Conservation (phyloP, 2,888 invertebrate species). For the Perizoma flavofasciatum region DNA sequence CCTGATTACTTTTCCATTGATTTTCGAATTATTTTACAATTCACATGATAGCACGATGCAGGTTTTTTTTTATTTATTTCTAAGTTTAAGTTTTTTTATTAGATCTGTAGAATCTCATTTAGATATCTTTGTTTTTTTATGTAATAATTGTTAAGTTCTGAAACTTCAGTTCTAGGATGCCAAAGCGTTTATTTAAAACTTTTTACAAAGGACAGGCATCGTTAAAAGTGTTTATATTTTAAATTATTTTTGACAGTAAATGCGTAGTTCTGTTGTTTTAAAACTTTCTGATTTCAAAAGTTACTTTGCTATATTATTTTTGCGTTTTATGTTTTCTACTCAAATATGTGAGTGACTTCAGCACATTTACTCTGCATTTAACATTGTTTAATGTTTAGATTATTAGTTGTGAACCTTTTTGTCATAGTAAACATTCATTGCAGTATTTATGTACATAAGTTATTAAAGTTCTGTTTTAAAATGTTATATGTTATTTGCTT, state of each 20-base stretch:
- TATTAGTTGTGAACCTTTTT: slow-evolving; percentile 43
- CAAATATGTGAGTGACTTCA: slow-evolving; percentile 51
- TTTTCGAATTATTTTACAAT: slow-evolving; percentile 11
- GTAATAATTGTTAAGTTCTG: slow-evolving; percentile 38
- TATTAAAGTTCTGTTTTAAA: slow-evolving; percentile 70
- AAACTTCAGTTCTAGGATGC: slow-evolving; percentile 19
- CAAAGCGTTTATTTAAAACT: too few relatives aligned
- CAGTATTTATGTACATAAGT: slow-evolving; percentile 62
- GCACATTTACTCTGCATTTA: slow-evolving; percentile 72
- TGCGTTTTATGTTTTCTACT: slow-evolving; percentile 37
- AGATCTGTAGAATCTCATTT: slow-evolving; percentile 72
- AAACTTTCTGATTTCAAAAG: slow-evolving; percentile 3
- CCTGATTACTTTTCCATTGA: slow-evolving; percentile 12
- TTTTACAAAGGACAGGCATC: slow-evolving; percentile 8
- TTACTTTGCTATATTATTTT: slow-evolving; percentile 24
- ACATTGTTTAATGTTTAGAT: slow-evolving; percentile 48
- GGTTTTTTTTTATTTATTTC: slow-evolving; percentile 55
- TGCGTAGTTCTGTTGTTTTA: slow-evolving; percentile 9
- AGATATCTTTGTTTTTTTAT: slow-evolving; percentile 42
- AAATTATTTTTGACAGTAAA: not conserved
- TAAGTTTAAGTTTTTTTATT: slow-evolving; percentile 50
- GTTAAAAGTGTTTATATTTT: slow-evolving; percentile 13
- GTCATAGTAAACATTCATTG: slow-evolving; percentile 42
- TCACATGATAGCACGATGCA: slow-evolving; percentile 60
- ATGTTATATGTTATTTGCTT: slow-evolving; percentile 40